Evolutionary conservation across 2,113 vertebrate genomes (phyloP).

Genomic region (Tylochromis polylepis): DNA sequence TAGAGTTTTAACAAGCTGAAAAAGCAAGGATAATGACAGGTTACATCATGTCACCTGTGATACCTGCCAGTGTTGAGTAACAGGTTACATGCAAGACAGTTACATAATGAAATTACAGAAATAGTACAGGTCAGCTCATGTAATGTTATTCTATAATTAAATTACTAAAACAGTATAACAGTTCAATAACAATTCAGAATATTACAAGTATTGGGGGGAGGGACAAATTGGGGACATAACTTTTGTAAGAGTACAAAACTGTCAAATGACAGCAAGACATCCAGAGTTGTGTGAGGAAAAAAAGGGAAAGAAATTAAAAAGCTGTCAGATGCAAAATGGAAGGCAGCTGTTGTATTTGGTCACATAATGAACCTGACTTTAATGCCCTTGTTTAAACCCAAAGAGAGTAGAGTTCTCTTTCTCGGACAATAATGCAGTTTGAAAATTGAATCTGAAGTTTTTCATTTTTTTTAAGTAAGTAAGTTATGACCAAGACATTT

Average conservation of each 20-base stretch:
- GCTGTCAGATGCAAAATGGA: neutral
- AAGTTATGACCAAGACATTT: too few relatives aligned
- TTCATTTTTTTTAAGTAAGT: too few relatives aligned
- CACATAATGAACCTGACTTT: accelerated
- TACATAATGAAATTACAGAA: neutral
- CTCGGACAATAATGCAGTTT: neutral
- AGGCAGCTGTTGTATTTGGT: neutral
- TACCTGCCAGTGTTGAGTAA: neutral
- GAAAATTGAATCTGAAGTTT: too few relatives aligned
- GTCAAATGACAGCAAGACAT: neutral
- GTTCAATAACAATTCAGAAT: neutral
- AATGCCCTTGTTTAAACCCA: neutral
- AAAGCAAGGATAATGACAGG: too few relatives aligned
- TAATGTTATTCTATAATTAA: neutral
- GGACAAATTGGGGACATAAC: neutral
- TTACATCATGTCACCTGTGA: neutral
- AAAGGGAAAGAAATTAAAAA: neutral
- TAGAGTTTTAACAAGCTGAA: too few relatives aligned
- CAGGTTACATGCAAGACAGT: neutral
- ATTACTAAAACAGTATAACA: neutral
- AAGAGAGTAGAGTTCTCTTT: neutral
- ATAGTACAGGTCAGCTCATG: neutral
- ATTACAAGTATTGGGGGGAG: neutral
- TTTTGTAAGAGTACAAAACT: neutral
- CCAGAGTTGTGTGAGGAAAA: neutral